These are phyloP conservation scores for Miniopterus natalensis DNA, from an alignment of 2,113 vertebrate species.

Conservation along the genomic window DNA sequence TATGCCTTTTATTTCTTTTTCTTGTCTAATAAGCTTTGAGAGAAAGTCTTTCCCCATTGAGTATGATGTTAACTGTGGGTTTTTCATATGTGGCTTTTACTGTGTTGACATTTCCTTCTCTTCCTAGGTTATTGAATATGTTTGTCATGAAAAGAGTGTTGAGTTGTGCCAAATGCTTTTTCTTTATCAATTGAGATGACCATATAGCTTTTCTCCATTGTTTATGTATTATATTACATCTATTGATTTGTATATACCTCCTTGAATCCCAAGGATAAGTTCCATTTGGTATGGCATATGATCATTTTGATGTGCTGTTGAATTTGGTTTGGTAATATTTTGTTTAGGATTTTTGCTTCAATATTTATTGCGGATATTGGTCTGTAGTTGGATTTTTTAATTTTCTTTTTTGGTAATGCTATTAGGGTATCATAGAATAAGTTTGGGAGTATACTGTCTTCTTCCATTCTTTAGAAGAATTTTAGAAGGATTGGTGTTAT, in stretches of 20 bases:
- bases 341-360: not conserved
- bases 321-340: not conserved
- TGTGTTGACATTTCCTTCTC: not conserved
- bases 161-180: not conserved
- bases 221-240: not conserved
- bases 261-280: not conserved
- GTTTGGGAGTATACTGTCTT: not conserved
- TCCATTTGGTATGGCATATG: not conserved
- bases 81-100: not conserved
- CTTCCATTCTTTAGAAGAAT: not conserved
- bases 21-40: not conserved
- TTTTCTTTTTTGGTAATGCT: not conserved
- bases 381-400: not conserved
- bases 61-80: not conserved
- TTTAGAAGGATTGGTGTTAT: not conserved
- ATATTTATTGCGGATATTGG: not conserved
- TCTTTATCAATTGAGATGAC: not conserved
- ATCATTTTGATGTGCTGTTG: not conserved
- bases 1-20: not conserved
- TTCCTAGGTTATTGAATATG: not conserved
- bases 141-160: slow-evolving; percentile 27
- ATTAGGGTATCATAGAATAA: not conserved
- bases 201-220: not conserved
- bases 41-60: not conserved
- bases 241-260: not conserved